Conservation (phyloP, 2,888 invertebrate genomes). For the Acanthococcus lagerstroemiae region DNA sequence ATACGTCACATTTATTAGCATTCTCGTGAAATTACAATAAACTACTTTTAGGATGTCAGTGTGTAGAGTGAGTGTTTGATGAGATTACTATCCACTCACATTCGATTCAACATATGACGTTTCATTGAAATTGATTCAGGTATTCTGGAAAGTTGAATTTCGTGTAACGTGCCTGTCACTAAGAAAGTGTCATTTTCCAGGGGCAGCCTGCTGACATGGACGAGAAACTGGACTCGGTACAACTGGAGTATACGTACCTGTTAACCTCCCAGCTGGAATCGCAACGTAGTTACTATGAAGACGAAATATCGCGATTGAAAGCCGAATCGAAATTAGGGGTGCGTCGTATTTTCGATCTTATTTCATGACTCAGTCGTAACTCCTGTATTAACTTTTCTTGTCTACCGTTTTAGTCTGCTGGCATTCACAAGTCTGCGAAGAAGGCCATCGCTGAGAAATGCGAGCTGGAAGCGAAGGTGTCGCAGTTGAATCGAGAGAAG, state of each 20-base stretch:
- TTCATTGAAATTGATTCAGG: no score
- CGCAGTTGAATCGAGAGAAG: slow-evolving; percentile 53
- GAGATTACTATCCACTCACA: no score
- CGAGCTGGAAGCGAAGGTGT: slow-evolving; percentile 29
- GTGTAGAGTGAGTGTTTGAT: no score
- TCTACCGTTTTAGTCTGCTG: neutral
- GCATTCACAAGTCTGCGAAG: slow-evolving; percentile 5
- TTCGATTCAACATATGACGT: no score
- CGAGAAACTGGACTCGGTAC: slow-evolving; percentile 88
- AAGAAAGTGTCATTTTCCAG: no score
- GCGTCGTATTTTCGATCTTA: neutral
- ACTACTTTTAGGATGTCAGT: no score
- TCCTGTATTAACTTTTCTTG: neutral
- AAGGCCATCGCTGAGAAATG: slow-evolving; percentile 31
- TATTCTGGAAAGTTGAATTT: no score
- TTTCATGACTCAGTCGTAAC: neutral
- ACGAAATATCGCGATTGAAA: slow-evolving; percentile 51
- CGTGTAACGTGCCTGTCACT: no score
- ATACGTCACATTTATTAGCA: no score
- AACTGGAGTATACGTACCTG: slow-evolving; percentile 91
- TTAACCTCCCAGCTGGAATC: slow-evolving; percentile 90
- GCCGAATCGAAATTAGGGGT: slow-evolving; percentile 25
- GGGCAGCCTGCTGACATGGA: slow-evolving; percentile 42
- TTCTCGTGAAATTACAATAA: no score
- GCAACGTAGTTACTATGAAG: slow-evolving; percentile 86